phyloP scores from a whole-genome alignment of 1,140 invertebrate genomes.

The Oncopodura yosiiana region DNA sequence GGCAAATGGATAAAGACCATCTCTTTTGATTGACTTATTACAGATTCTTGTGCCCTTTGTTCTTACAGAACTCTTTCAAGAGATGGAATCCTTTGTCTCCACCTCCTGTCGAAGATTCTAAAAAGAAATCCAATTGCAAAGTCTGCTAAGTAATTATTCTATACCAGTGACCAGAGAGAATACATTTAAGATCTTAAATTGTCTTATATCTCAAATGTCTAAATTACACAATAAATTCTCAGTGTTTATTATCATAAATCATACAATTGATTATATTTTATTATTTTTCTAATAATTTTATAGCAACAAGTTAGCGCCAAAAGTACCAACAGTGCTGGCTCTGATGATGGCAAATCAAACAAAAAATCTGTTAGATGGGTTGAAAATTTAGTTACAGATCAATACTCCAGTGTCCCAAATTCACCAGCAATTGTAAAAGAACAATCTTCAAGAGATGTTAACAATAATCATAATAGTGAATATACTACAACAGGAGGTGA shows the following conservation, averaged over 20 bases:
- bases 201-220: background rate
- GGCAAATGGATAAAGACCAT: too few species aligned
- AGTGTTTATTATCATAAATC: background rate
- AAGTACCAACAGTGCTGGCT: too few species aligned
- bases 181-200: background rate
- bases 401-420: too few species aligned
- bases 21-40: constrained; percentile 23
- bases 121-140: background rate
- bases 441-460: background rate
- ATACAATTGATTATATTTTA: background rate
- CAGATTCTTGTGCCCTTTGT: constrained; percentile 27
- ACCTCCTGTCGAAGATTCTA: background rate
- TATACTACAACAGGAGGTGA: background rate
- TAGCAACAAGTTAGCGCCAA: too few species aligned
- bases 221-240: background rate
- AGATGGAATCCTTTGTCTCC: background rate
- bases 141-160: too few species aligned
- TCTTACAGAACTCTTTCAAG: constrained; percentile 13
- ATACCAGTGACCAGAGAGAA: background rate
- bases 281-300: background rate
- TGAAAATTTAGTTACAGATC: too few species aligned
- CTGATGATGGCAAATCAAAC: too few species aligned
- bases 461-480: background rate
- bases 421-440: background rate
- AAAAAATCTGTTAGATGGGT: too few species aligned